Base-by-base conservation (phyloP, 2,113 vertebrate species). In the Maccullochella peelii region DNA sequence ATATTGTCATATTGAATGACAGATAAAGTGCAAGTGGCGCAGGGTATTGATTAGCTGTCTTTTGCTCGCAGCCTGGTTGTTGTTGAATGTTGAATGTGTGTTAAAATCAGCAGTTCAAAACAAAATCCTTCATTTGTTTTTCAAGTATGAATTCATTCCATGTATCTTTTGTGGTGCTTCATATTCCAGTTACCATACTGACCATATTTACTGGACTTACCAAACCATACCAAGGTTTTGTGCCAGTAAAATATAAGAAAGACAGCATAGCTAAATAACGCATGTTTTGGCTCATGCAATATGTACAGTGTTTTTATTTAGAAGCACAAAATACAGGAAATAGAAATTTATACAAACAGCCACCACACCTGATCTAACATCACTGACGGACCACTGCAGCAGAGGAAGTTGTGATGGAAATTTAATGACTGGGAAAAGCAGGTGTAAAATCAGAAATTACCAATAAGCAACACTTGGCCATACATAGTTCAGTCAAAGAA, bases 11-110 rank as follows among this genome's bases (percentile, higher is more conserved):
- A 73, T 58, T 83, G 70, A 85, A 73, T 88, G 84, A 74, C 76
- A 50, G 73, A 86, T 78, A 23, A 82, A 84, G 61, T 59, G 70
- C 71, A 83, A 78, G 72, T 77, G 74, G 67, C 57, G 40, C 36
- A 55, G 44, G 23, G 40, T 88, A 89, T 90, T 85, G 83, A 88
- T 86, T 77, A 77, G 65, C 27, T 83, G 81, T 83, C 72, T 87
- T 69, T 82, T 42, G 25, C 83, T 69, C 14, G 36, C 59, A 55
- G 79, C 59, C 54, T 36, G n/a, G 79, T 69, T n/a, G n/a, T n/a
- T n/a, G n/a, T n/a, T n/a, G n/a, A 77, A 58, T 69, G 49, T 88
- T 91, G 25, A 83, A 72, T 65, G 42, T 66, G 7, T 68, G 25
- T 66, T 30, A 57, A 40, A 25, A 57, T 57, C 70, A 66, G 55